phyloP scores from a whole-genome alignment of 2,797 vertebrate genomes.

The Ambastaia sidthimunki region DNA sequence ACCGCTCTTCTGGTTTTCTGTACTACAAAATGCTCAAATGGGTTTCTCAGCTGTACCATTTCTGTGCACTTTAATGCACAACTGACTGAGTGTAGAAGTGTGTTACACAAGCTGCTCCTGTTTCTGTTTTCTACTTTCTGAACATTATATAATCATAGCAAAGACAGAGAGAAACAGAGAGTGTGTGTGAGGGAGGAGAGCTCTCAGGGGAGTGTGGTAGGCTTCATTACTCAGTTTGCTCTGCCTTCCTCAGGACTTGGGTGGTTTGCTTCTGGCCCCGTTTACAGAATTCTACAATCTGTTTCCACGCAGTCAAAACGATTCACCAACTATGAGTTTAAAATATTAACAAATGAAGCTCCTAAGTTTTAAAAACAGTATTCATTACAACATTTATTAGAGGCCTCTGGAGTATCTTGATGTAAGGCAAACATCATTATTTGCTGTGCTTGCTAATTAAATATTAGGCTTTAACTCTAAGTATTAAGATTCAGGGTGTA shows the following conservation, averaged over 20 bases:
- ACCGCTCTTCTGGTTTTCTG: neutral
- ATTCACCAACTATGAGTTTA: conserved; percentile 18
- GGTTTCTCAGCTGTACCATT: conserved; percentile 42
- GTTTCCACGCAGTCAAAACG: conserved; percentile 3
- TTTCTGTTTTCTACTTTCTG: conserved; percentile 54
- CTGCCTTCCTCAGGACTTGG: conserved; percentile 46
- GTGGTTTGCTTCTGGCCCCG: conserved; percentile 50
- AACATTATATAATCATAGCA: conserved; percentile 61
- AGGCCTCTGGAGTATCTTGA: neutral
- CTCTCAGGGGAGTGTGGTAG: conserved; percentile 34
- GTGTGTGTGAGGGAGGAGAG: conserved; percentile 39
- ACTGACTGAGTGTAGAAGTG: conserved; percentile 45
- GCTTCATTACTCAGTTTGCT: conserved; percentile 54
- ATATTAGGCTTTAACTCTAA: neutral
- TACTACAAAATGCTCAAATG: conserved; percentile 38
- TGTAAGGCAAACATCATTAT: neutral
- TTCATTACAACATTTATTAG: neutral
- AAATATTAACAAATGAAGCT: conserved; percentile 21
- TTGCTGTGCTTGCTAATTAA: neutral
- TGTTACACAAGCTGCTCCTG: conserved; percentile 62
- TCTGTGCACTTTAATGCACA: conserved; percentile 42
- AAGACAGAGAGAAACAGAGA: conserved; percentile 32
- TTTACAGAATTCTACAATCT: conserved; percentile 32
- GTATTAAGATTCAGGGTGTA: neutral
- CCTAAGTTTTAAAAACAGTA: neutral